phyloP scores from a whole-genome alignment of 2,797 vertebrate species.

The Pangasius krempfi region DNA sequence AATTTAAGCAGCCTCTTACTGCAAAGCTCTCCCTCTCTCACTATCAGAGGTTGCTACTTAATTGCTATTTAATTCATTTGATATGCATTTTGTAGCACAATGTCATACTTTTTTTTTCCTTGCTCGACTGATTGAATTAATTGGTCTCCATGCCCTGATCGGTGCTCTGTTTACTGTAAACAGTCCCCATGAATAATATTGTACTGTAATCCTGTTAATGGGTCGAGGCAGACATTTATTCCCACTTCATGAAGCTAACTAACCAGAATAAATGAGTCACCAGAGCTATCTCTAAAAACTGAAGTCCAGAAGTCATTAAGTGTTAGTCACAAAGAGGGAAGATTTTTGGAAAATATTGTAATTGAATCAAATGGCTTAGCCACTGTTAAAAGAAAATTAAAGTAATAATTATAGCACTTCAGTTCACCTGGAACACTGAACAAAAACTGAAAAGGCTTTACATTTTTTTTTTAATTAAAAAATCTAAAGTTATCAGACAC shows the following conservation, averaged over 20 bases:
- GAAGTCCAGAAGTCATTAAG: neutral
- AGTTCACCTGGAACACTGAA: neutral
- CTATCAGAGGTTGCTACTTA: neutral
- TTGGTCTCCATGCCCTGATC: neutral
- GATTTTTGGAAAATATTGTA: neutral
- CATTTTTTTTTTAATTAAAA: too few relatives aligned
- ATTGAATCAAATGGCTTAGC: neutral
- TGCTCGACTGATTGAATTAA: neutral
- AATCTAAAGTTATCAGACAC: neutral
- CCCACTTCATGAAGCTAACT: neutral
- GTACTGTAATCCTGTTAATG: neutral
- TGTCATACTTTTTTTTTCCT: too few relatives aligned
- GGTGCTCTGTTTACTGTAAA: neutral
- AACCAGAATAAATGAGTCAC: neutral
- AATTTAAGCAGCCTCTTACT: neutral
- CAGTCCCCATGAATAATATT: neutral
- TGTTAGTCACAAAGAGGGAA: neutral
- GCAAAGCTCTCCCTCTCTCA: neutral
- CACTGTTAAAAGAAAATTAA: neutral
- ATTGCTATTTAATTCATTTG: neutral
- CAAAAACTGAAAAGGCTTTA: neutral
- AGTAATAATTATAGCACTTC: neutral
- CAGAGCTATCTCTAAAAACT: neutral
- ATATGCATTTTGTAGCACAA: neutral
- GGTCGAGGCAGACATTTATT: too few relatives aligned